Evolutionary conservation across 1,140 invertebrate species (phyloP).

Genomic region (Campoletis sonorensis): DNA sequence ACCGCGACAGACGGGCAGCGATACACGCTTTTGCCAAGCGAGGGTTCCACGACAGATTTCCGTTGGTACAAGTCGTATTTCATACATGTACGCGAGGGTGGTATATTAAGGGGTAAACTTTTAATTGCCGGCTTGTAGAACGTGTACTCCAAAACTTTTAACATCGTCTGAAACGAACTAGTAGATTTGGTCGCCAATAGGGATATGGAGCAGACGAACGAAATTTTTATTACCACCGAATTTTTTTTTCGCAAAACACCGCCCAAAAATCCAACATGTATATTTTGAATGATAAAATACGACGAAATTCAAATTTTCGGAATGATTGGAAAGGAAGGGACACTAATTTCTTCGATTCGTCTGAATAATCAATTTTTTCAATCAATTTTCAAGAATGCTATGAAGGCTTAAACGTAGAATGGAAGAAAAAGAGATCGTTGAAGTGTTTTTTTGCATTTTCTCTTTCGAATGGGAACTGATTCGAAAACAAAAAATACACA

Average conservation of each 20-base stretch:
- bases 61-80: neutral
- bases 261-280: neutral
- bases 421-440: too few species aligned
- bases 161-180: neutral
- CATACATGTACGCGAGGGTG: neutral
- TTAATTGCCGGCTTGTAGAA: conserved; percentile 53
- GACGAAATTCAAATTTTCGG: neutral
- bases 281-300: neutral
- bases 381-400: too few species aligned
- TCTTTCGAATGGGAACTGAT: too few species aligned
- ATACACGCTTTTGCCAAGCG: neutral
- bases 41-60: neutral
- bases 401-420: too few species aligned
- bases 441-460: too few species aligned
- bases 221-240: neutral
- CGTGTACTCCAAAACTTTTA: neutral
- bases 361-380: too few species aligned
- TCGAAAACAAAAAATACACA: too few species aligned
- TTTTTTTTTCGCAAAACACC: neutral
- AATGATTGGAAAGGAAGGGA: neutral
- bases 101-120: conserved; percentile 49
- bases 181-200: neutral
- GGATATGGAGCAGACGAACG: neutral
- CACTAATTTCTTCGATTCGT: too few species aligned
- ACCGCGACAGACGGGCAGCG: neutral